Evolutionary conservation across 1,140 invertebrate species (phyloP).

Genomic region (Temnothorax nylanderi): DNA sequence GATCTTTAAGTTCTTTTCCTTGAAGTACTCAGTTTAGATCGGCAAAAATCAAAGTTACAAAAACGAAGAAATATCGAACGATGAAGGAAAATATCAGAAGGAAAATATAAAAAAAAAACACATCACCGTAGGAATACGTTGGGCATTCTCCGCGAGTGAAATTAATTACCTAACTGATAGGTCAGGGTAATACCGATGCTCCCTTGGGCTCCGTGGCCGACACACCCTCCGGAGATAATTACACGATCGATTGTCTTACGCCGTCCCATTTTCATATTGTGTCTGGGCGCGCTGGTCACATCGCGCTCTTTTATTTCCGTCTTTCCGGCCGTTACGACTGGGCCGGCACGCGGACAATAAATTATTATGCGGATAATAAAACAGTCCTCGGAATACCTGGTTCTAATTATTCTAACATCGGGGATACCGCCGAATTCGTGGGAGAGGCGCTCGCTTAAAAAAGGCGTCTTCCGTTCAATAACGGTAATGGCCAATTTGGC

Average conservation of each 20-base stretch:
- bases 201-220: neutral
- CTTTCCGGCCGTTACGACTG: neutral
- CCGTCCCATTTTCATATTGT: conserved; percentile 60
- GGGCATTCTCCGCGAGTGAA: neutral
- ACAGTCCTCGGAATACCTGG: conserved; percentile 4
- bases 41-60: neutral
- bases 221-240: conserved; percentile 63
- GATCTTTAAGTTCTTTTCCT: neutral
- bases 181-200: conserved; percentile 30
- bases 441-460: conserved; percentile 36
- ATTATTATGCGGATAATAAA: conserved; percentile 44
- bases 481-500: conserved; percentile 65
- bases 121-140: neutral
- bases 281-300: neutral
- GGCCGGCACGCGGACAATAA: neutral
- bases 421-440: neutral
- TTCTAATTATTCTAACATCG: conserved; percentile 42
- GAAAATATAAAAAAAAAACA: neutral
- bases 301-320: conserved; percentile 5
- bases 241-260: conserved; percentile 60
- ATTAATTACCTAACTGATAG: conserved; percentile 47
- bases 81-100: neutral
- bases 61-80: neutral
- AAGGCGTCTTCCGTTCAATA: conserved; percentile 44
- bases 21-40: neutral